Evolutionary conservation across 1,140 invertebrate genomes (phyloP), one percentile per base, ranked within the genome.

Genomic region (Lepeophtheirus salmonis): DNA sequence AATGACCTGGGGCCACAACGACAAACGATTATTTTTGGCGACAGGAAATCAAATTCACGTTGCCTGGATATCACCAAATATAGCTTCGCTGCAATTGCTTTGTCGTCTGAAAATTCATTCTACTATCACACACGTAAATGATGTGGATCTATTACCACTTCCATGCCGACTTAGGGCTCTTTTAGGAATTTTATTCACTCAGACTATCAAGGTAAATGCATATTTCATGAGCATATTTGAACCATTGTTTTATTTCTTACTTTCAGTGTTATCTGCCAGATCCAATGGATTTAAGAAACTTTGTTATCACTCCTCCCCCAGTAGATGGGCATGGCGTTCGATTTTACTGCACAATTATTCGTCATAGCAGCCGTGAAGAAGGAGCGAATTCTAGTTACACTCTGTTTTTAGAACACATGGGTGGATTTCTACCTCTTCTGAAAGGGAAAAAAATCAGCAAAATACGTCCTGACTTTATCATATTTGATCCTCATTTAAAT

Each of bases 1-100:
- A 3, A 74, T 97, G 65, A 97, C 91, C 1, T 97, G 91, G 91
- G 94, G 90, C 24, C 92, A 97, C 74, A 92, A 94, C 71, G 94
- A 96, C 67, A 83, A 89, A 64, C 76, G 90, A 1, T 71, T 98
- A 24, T 96, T 97, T 70, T 78, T 97, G 23, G 89, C 90, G 13
- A 90, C 89, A 13, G 92, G 91, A 13, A 74, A 73, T 57, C 66
- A 71, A 56, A 66, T 79, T 65, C 89, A 94, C 70, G 87, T 92
- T 52, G 90, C 89, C 22, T 89, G 91, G 79, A 83, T 97, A 12
- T 86, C 84, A 60, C 81, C 86, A 55, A 79, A 85, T 26, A 84
- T 97, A 25, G 86, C 89, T 17, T 84, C 86, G 52, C 73, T 96
- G 56, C 88, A 95, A 70, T 74, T 92, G 55, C 75, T 97, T 52